These are phyloP conservation scores for Ariopsis seemanni DNA, from an alignment of 2,113 vertebrate species.

Conservation along the genomic window DNA sequence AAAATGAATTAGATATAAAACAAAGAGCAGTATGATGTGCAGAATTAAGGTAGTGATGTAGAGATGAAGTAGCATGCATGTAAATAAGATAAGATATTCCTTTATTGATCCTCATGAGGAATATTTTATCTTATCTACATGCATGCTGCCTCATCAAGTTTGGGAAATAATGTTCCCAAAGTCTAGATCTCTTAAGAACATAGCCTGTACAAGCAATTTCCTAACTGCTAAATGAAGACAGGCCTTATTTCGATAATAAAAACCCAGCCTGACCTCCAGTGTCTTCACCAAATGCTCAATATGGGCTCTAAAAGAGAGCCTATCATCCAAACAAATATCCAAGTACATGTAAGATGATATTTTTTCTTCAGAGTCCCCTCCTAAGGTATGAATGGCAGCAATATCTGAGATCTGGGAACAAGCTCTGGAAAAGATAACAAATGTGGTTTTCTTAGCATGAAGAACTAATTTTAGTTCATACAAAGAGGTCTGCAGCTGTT, in stretches of 20 bases:
- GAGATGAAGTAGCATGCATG: background rate
- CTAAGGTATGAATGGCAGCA: constrained; percentile 14
- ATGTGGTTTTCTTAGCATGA: constrained; percentile 30
- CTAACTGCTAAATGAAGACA: background rate
- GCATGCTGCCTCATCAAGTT: no score
- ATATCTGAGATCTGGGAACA: background rate
- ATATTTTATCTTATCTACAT: no score
- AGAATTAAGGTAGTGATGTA: background rate
- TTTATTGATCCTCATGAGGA: no score
- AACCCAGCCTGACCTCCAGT: background rate
- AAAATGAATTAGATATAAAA: background rate
- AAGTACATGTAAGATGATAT: constrained; percentile 19
- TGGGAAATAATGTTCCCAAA: background rate
- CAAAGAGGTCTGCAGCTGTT: background rate
- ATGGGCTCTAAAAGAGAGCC: background rate
- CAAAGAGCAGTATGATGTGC: background rate
- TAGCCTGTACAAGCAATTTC: background rate
- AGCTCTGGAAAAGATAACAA: background rate
- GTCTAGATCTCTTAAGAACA: background rate
- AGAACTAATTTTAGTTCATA: constrained; percentile 19
- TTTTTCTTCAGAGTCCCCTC: background rate
- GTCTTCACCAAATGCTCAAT: background rate
- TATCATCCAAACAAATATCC: background rate
- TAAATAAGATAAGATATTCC: background rate
- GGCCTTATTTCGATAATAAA: no score